Evolutionary conservation across 35 echinoderm and acorn worm genomes (phyloP).

Genomic region (Patiria miniata): DNA sequence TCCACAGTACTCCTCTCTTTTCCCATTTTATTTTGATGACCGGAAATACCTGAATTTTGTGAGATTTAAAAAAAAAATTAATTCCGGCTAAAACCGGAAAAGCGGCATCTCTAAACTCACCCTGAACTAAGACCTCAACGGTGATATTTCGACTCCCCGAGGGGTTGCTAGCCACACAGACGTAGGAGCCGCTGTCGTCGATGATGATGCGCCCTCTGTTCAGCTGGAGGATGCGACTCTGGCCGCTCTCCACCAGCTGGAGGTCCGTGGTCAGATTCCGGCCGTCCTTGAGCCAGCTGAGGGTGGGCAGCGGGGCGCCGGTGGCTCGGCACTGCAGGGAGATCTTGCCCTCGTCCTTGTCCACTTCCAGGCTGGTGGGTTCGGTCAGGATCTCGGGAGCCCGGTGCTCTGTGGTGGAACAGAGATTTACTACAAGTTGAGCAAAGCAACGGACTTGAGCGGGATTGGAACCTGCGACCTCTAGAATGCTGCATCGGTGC

Average conservation of each 20-base stretch:
- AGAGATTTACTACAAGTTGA: too few species aligned
- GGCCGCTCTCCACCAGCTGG: neutral
- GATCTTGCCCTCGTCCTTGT: slow-evolving; percentile 29
- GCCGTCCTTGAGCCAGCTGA: slow-evolving; percentile 74
- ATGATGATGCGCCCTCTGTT: slow-evolving; percentile 50
- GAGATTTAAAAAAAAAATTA: too few species aligned
- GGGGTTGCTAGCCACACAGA: slow-evolving; percentile 54
- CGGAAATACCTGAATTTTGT: too few species aligned
- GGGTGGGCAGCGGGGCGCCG: slow-evolving; percentile 49
- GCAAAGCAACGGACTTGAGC: too few species aligned
- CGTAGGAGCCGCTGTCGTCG: slow-evolving; percentile 56
- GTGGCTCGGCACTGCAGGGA: slow-evolving; percentile 46
- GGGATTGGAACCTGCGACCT: too few species aligned
- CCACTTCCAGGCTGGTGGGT: neutral
- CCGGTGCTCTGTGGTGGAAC: slow-evolving; percentile 35
- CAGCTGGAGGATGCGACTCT: slow-evolving; percentile 2
- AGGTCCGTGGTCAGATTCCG: neutral
- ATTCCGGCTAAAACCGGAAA: too few species aligned
- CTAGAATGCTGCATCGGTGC: too few species aligned
- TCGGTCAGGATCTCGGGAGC: slow-evolving; percentile 40
- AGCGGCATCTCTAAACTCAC: slow-evolving; percentile 23
- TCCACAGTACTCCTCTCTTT: too few species aligned
- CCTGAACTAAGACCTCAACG: slow-evolving; percentile 51
- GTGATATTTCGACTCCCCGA: slow-evolving; percentile 36
- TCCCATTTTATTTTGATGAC: too few species aligned